Conservation (phyloP, 2,888 invertebrate species). For the Atethmia centrago region DNA sequence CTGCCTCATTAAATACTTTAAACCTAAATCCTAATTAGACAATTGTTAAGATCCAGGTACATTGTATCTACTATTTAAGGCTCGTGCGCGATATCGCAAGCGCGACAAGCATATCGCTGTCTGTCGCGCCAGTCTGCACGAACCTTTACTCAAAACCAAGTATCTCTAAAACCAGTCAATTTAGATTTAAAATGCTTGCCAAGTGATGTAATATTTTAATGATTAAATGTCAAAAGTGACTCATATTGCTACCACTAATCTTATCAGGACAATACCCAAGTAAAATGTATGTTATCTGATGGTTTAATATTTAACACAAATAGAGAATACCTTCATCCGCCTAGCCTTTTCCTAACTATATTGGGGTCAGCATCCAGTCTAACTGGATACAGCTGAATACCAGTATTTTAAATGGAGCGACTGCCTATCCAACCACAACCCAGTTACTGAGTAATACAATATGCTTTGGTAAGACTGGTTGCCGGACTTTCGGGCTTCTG, state of each 20-base stretch:
- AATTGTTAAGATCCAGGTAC: neutral
- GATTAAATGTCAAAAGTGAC: neutral
- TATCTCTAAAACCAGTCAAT: neutral
- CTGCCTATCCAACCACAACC: too few relatives aligned
- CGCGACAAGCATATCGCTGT: too few relatives aligned
- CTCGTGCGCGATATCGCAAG: too few relatives aligned
- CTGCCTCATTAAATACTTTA: neutral
- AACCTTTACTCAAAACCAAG: neutral
- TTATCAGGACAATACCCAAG: neutral
- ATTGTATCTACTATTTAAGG: neutral
- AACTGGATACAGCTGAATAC: too few relatives aligned
- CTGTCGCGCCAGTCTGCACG: too few relatives aligned
- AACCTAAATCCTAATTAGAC: neutral
- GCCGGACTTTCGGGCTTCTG: too few relatives aligned
- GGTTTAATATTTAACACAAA: neutral
- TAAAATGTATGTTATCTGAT: conserved; percentile 1
- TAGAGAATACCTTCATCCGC: too few relatives aligned
- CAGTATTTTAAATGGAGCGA: too few relatives aligned
- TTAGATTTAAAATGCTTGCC: neutral
- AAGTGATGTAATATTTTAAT: neutral
- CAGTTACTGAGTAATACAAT: too few relatives aligned
- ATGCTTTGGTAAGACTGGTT: too few relatives aligned
- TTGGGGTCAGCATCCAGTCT: too few relatives aligned
- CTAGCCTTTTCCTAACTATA: too few relatives aligned
- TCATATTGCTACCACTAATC: neutral